Base-by-base conservation (phyloP, 2,797 vertebrate genomes). In the Peromyscus eremicus region DNA sequence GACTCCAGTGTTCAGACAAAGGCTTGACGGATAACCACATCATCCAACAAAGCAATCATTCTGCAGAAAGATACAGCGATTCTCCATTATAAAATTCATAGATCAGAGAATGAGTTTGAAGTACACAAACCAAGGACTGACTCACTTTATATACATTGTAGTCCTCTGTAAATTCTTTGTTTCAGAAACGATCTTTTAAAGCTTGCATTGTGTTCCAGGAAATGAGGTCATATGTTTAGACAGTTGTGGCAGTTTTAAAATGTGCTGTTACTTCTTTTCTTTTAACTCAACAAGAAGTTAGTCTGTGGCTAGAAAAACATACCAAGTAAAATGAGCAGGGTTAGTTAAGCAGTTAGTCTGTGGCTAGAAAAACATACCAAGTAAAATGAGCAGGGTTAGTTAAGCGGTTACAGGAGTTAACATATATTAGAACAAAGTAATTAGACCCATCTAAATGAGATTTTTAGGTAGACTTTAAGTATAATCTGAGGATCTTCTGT, bases 151-250 rank as follows among this genome's bases (percentile, higher is more conserved):
- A 85, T 2, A 32, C 13, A 76, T 60, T 89, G 71, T 60, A 40
- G 60, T 81, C 10, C 49, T 86, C 13, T 19, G 21, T 87, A 89
- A 89, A 81, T 73, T 82, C 62, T 62, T 91, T 43, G 46, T 71
- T 95, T 95, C 27, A 75, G 75, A 60, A 85, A 73, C 25, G 32
- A 25, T 83, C 19, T 57, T 86, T 94, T 68, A 49, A 64, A 52
- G 8, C 64, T 94, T 92, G 85, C 83, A 23, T 60, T 93, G 29
- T 68, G 29, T 95, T 91, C 6, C 29, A 89, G 60, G 55, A 76
- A 81, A 92, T 43, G 86, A 92, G 16, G 21, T 85, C 32, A 49
- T n/a, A n/a, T 84, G 46, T 68, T 64, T 29, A 91, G 19, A 73
- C 40, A 84, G 37, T 21, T 62, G 13, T 1, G 37, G 27, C 8